Conservation (phyloP, 2,888 invertebrate species). For the Philaethria dido region DNA sequence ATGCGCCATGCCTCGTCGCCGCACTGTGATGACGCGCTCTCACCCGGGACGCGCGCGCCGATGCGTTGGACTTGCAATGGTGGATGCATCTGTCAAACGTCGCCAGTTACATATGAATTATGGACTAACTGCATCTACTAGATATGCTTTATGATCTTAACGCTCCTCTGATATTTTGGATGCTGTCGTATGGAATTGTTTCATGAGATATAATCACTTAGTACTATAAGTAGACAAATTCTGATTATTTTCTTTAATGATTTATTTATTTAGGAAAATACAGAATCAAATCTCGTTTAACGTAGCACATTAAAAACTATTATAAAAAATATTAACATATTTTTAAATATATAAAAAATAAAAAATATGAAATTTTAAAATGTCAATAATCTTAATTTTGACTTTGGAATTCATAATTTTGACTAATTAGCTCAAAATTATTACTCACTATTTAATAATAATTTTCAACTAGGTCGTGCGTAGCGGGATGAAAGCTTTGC, state of each 20-base stretch:
- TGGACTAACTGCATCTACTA: neutral
- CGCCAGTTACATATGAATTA: neutral
- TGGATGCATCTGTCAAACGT: neutral
- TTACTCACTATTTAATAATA: no score
- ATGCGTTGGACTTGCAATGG: neutral
- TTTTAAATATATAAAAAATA: neutral
- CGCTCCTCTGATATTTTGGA: neutral
- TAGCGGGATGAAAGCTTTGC: no score
- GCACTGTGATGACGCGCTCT: slow-evolving; percentile 25
- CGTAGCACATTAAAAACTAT: no score
- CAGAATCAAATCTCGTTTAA: no score
- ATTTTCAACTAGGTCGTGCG: no score
- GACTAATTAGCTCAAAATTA: no score
- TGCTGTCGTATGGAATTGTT: neutral
- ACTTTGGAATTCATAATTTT: no score
- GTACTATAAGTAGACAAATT: neutral
- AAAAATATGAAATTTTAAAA: no score
- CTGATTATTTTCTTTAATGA: neutral
- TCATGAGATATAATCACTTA: neutral
- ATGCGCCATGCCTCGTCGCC: slow-evolving; percentile 52
- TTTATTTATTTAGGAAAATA: neutral
- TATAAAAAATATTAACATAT: no score
- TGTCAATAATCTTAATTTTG: no score
- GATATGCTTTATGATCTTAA: neutral
- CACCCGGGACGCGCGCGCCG: slow-evolving; percentile 33